Evolutionary conservation across 2,888 invertebrate genomes (phyloP).

Genomic region (Bugulina stolonifera): DNA sequence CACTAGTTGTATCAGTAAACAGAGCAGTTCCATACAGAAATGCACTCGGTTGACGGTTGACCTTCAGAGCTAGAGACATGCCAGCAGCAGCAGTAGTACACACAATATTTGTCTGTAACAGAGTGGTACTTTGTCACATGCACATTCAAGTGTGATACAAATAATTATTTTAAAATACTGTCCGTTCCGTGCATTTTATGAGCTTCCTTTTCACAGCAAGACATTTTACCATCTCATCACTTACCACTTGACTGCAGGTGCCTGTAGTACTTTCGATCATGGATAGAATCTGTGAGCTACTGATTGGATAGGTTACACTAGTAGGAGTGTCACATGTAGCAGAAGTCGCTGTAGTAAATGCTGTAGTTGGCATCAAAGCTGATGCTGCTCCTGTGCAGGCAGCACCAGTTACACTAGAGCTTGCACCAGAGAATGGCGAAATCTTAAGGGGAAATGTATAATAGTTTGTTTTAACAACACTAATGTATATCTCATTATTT

Average conservation of each 20-base stretch:
- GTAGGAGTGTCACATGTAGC: constrained; percentile 1
- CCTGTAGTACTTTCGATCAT: constrained; percentile 2
- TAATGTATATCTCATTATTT: too few relatives aligned
- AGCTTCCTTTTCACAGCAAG: too few relatives aligned
- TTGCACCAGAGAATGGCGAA: not conserved
- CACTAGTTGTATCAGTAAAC: too few relatives aligned
- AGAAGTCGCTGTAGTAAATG: too few relatives aligned
- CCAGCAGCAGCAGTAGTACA: not conserved
- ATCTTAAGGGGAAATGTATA: not conserved
- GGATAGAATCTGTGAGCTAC: not conserved
- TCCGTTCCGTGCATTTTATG: too few relatives aligned
- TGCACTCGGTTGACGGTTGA: constrained; percentile 11
- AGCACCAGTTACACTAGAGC: not conserved
- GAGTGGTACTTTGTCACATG: too few relatives aligned
- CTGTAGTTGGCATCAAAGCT: not conserved
- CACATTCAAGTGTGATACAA: too few relatives aligned
- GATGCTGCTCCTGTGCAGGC: not conserved
- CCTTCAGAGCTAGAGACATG: not conserved
- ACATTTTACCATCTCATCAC: not conserved
- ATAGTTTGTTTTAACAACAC: too few relatives aligned
- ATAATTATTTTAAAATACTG: too few relatives aligned
- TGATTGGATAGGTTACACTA: not conserved
- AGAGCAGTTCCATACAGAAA: not conserved
- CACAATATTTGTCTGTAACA: not conserved
- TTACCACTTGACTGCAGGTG: not conserved